phyloP scores from a whole-genome alignment of 2,888 invertebrate species.

The Myopa testacea region DNA sequence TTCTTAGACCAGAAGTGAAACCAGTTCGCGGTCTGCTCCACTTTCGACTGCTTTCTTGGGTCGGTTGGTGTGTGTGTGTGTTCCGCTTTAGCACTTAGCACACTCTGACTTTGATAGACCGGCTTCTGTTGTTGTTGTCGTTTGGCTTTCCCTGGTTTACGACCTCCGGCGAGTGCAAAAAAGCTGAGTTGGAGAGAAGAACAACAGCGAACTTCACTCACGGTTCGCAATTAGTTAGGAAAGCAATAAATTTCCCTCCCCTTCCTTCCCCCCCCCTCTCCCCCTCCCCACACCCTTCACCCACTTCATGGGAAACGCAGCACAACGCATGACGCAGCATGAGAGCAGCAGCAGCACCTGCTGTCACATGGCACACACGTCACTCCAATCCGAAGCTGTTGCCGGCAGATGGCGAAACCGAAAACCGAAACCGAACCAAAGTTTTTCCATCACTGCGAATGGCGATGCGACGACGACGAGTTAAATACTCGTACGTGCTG shows the following conservation, averaged over 20 bases:
- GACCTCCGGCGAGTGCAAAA: background rate
- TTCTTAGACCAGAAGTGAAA: too few relatives aligned
- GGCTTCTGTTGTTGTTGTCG: background rate
- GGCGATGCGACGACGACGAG: conserved; percentile 7
- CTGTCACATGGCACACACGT: conserved; percentile 34
- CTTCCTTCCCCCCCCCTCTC: too few relatives aligned
- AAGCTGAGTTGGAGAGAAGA: background rate
- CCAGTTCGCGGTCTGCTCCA: too few relatives aligned
- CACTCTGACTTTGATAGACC: conserved; percentile 7
- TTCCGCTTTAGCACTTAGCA: too few relatives aligned
- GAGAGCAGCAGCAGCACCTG: conserved; percentile 42
- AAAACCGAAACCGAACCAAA: background rate
- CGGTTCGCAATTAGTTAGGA: conserved; percentile 46
- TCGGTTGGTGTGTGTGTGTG: too few relatives aligned
- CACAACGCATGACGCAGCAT: conserved; percentile 46
- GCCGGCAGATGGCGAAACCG: background rate
- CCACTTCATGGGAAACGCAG: conserved; percentile 27
- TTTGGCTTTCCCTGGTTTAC: conserved; percentile 15
- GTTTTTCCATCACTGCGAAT: conserved; percentile 14
- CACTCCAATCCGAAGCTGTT: background rate
- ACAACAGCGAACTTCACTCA: background rate
- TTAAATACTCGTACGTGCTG: conserved; percentile 21
- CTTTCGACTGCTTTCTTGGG: too few relatives aligned
- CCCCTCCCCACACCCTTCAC: too few relatives aligned
- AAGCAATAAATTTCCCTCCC: conserved; percentile 48